These are phyloP conservation scores for Rhynchomys soricoides DNA, from an alignment of 2,113 vertebrate genomes.

Conservation along the genomic window DNA sequence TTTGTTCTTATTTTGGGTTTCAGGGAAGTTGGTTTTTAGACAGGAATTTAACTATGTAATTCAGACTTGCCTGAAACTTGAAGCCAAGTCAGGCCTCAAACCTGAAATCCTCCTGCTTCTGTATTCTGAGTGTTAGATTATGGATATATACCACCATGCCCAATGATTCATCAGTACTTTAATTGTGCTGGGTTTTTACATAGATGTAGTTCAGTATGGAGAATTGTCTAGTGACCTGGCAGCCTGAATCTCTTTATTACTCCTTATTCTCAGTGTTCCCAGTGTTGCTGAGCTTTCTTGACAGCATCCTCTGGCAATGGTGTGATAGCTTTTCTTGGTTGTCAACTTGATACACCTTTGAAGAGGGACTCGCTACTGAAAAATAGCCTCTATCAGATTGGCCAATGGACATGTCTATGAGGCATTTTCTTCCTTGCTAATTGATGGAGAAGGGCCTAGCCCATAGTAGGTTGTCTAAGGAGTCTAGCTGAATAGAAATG, in stretches of 20 bases:
- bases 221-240: not conserved
- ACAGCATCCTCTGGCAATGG: not conserved
- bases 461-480: not conserved
- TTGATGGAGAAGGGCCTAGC: not conserved
- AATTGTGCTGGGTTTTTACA: not conserved
- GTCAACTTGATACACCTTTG: not conserved
- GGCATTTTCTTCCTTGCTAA: not conserved
- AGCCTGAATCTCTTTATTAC: not conserved
- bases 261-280: not conserved
- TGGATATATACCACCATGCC: not conserved
- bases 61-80: not conserved
- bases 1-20: not conserved
- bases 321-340: not conserved
- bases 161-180: not conserved
- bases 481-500: not conserved
- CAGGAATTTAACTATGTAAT: not conserved
- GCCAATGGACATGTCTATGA: not conserved
- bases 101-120: not conserved
- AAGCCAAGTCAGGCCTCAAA: not conserved
- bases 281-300: not conserved
- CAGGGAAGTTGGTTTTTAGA: not conserved
- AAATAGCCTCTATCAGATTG: not conserved
- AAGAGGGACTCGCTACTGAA: not conserved
- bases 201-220: not conserved
- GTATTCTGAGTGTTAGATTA: not conserved